Base-by-base conservation (phyloP, 2,888 invertebrate genomes). In the Tenodera sinensis region DNA sequence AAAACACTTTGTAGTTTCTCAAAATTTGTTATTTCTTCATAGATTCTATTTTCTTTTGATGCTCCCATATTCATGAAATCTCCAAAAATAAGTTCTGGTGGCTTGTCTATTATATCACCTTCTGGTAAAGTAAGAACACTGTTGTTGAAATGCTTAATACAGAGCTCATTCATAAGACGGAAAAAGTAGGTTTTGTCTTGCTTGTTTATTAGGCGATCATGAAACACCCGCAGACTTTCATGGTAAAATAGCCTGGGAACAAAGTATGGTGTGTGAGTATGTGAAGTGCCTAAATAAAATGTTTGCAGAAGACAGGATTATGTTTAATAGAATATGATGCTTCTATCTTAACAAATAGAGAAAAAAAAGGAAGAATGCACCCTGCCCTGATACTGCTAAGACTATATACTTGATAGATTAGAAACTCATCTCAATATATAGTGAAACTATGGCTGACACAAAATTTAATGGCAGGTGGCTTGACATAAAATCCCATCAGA, bases 161-260 rank as follows among this genome's bases (percentile, higher is more conserved):
- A 98, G 25, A 96, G 95, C 27, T 94, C 95, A 84, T 94, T 94
- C 94, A 98, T 95, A 27, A 97, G 93, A 84, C 95, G 94, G 92
- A 96, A 97, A 92, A 98, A 97, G 93, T 97, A 96, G 34, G 94
- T 95, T 92, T 97, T 97, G 93, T 99, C 98, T 91, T 97, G 95
- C 27, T 95, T 93, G 92, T 98, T 97, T 89, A 97, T 96, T 30
- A 99, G 94, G 1, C 98, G 96, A 93, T 98, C 98, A 93, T 98
- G 98, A 93, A 98, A 98, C 3, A 98, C 98, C 42, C 98, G 95
- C 89, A 98, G 95, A 89, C 98, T 97, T 93, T 99, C 98, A 92
- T 99, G 98, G 91, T 97, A 98, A 94, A 98, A 98, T 14, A 99
- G 93, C 91, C 98, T 97, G 92, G 4, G 54, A 71, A 71, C 54